These are phyloP conservation scores for Ianthella basta DNA, from an alignment of 37 sponge, comb jelly and placozoan genomes.

Conservation along the genomic window DNA sequence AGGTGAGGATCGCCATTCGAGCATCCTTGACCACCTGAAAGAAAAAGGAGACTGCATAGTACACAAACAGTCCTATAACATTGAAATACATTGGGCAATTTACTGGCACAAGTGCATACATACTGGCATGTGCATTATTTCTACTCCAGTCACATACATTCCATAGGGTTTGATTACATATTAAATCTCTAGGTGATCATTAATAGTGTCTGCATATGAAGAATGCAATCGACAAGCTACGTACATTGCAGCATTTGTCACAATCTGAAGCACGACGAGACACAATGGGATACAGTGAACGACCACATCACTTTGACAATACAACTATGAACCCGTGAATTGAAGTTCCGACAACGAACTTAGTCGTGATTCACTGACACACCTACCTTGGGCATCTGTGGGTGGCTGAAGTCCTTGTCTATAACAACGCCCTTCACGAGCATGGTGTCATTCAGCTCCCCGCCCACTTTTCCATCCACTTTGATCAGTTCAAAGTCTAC, in stretches of 20 bases:
- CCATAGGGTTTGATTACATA: no score
- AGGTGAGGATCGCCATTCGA: conserved; percentile 94
- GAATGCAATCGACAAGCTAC: no score
- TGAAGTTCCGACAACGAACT: neutral
- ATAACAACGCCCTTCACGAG: conserved; percentile 95
- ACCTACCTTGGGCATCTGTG: conserved; percentile 96
- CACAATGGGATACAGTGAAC: no score
- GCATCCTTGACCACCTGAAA: conserved; percentile 78
- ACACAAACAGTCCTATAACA: neutral
- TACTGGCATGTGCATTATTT: no score
- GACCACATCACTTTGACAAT: no score
- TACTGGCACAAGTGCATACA: no score
- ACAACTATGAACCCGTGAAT: neutral
- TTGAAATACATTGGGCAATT: no score
- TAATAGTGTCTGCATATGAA: no score
- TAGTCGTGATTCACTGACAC: neutral
- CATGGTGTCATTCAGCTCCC: conserved; percentile 90
- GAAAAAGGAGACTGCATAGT: neutral
- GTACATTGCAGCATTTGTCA: no score
- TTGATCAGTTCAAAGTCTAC: conserved; percentile 99
- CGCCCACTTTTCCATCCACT: conserved; percentile 95
- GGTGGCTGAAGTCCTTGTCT: conserved; percentile 97
- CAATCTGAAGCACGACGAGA: no score
- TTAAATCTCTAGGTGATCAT: no score
- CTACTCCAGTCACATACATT: no score